These are phyloP conservation scores for Peromyscus californicus DNA, from an alignment of 2,113 vertebrate genomes.

Conservation along the genomic window DNA sequence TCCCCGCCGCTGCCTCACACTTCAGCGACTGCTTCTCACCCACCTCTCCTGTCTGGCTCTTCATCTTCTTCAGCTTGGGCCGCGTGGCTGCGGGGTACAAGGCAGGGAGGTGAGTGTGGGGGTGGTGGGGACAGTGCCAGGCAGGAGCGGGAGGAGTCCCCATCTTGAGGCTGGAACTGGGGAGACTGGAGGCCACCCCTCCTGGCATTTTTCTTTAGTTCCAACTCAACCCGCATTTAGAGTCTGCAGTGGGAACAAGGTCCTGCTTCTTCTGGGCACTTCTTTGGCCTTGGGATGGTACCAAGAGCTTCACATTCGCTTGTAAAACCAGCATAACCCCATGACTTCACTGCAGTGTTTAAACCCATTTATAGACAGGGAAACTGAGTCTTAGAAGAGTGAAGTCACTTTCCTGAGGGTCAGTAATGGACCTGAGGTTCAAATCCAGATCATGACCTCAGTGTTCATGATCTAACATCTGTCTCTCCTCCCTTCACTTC, in stretches of 20 bases:
- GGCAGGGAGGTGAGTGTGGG: slow-evolving; percentile 61
- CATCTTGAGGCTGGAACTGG: neutral
- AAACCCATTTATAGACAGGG: neutral
- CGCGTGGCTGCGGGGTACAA: slow-evolving; percentile 87
- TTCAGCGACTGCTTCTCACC: slow-evolving; percentile 94
- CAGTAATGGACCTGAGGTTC: neutral
- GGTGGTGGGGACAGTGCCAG: neutral
- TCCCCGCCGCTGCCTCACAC: slow-evolving; percentile 94
- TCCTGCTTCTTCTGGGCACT: neutral
- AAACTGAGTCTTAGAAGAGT: slow-evolving; percentile 8
- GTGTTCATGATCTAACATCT: neutral
- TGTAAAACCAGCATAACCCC: neutral
- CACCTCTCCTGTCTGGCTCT: slow-evolving; percentile 92
- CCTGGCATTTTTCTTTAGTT: neutral
- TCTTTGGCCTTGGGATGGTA: neutral
- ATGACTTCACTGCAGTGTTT: neutral
- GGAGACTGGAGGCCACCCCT: neutral
- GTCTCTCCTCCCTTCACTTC: neutral
- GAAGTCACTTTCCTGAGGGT: neutral
- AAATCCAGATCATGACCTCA: neutral
- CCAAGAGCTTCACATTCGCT: neutral
- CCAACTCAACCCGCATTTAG: neutral
- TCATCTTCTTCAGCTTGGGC: slow-evolving; percentile 96
- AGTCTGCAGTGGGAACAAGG: neutral
- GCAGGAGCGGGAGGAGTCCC: neutral